phyloP scores from a whole-genome alignment of 1,140 invertebrate species.

The Steinernema khuongi region DNA sequence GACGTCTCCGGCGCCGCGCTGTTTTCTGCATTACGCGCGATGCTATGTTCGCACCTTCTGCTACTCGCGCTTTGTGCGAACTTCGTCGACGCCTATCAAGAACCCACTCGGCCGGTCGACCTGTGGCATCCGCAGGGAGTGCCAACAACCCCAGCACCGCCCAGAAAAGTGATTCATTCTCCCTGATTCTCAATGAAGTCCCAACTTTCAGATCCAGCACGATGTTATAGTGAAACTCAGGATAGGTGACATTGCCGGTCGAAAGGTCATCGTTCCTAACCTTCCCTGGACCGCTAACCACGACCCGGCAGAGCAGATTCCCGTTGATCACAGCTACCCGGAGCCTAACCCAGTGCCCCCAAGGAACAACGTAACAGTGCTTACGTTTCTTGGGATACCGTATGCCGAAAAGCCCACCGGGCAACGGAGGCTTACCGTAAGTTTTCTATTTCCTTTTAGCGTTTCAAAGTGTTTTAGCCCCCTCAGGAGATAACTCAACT shows the following conservation, averaged over 20 bases:
- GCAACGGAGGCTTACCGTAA: conserved; percentile 65
- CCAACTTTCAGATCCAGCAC: conserved; percentile 31
- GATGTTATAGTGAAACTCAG: conserved; percentile 42
- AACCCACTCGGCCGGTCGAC: conserved; percentile 47
- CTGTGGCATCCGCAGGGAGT: conserved; percentile 53
- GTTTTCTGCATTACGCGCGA: too few species aligned
- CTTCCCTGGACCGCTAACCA: conserved; percentile 51
- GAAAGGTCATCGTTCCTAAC: conserved; percentile 34
- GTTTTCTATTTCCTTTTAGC: neutral
- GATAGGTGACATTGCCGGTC: conserved; percentile 46
- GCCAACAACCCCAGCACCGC: conserved; percentile 37
- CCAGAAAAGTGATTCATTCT: conserved; percentile 24
- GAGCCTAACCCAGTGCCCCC: conserved; percentile 51
- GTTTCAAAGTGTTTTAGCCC: conserved; percentile 32
- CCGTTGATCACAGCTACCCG: conserved; percentile 26
- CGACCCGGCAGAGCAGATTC: conserved; percentile 48
- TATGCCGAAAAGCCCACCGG: conserved; percentile 70
- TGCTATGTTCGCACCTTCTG: neutral
- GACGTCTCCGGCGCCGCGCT: too few species aligned
- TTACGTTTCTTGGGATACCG: conserved; percentile 67
- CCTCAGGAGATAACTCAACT: conserved; percentile 45
- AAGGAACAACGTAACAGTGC: conserved; percentile 50
- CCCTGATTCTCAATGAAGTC: neutral
- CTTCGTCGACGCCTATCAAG: neutral
- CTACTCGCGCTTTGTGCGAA: conserved; percentile 27